phyloP scores from a whole-genome alignment of 2,888 invertebrate genomes.

The Onchidella celtica region DNA sequence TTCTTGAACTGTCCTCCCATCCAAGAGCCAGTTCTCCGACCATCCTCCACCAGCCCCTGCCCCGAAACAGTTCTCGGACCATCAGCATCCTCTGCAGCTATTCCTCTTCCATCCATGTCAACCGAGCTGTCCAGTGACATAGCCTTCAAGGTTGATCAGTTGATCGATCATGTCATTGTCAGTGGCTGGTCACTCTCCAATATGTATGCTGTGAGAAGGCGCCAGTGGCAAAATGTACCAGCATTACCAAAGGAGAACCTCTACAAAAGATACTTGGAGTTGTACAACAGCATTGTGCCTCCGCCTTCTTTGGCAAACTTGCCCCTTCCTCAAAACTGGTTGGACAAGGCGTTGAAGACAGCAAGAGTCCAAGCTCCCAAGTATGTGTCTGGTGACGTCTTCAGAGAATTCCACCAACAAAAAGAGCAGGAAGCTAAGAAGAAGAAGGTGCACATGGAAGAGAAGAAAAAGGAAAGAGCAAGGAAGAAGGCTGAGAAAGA shows the following conservation, averaged over 20 bases:
- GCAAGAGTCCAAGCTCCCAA: background rate
- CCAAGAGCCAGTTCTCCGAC: too few relatives aligned
- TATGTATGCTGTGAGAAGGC: background rate
- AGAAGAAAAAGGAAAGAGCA: background rate
- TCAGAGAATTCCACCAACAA: background rate
- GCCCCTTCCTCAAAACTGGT: background rate
- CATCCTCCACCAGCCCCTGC: too few relatives aligned
- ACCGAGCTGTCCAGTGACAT: background rate
- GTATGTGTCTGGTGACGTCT: background rate
- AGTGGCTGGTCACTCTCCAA: conserved; percentile 1
- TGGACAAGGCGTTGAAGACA: background rate
- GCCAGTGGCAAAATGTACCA: background rate
- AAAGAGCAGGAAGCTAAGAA: background rate
- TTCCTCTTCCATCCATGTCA: too few relatives aligned
- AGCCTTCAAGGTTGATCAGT: background rate
- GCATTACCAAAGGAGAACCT: too few relatives aligned
- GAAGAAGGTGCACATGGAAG: background rate
- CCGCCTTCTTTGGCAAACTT: background rate
- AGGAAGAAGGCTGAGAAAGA: conserved; percentile 7
- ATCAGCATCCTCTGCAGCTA: too few relatives aligned
- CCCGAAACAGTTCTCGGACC: too few relatives aligned
- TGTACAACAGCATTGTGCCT: background rate
- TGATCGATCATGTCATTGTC: background rate
- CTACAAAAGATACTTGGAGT: background rate
- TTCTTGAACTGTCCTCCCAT: too few relatives aligned